A percentile compares a stretch with the other conserved stretches of the same genome.
These are phyloP conservation scores for Nemapogon koenigi DNA, from an alignment of 2,888 invertebrate genomes.

Conservation along the genomic window DNA sequence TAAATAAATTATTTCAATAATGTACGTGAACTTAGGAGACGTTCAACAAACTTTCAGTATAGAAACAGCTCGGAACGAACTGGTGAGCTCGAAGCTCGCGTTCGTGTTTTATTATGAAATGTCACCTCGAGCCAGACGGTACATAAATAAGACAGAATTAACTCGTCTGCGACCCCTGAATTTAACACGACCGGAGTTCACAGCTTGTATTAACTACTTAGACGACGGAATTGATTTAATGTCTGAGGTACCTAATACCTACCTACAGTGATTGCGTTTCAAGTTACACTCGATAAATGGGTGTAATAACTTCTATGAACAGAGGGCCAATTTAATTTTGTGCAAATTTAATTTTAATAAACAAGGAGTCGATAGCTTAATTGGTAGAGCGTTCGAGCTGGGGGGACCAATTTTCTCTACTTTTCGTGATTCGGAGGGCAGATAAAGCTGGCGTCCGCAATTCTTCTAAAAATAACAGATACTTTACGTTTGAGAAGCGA, in stretches of 20 bases:
- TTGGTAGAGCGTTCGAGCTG: not conserved
- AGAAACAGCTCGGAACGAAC: conserved; percentile 4
- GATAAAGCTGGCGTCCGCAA: too few species aligned
- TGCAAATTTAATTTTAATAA: too few species aligned
- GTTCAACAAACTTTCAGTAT: conserved; percentile 42
- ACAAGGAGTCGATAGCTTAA: not conserved
- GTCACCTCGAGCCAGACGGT: conserved; percentile 54
- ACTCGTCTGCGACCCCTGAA: conserved; percentile 55
- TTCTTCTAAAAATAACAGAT: too few species aligned
- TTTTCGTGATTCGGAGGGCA: too few species aligned
- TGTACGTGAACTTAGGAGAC: conserved; percentile 26
- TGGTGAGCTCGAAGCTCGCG: conserved; percentile 15
- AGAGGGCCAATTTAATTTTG: conserved; percentile 3
- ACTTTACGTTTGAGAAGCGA: too few species aligned
- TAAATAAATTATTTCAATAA: too few species aligned
- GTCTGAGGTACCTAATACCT: too few species aligned
- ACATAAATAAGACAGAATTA: conserved; percentile 59
- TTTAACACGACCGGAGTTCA: conserved; percentile 35
- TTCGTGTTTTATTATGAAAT: conserved; percentile 54
- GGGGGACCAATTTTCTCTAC: too few species aligned
- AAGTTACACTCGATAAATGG: too few species aligned
- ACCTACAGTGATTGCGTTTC: not conserved
- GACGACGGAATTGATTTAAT: conserved; percentile 3
- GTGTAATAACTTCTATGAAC: too few species aligned
- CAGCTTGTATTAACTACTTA: conserved; percentile 27